Base-by-base conservation (phyloP, 2,888 invertebrate species). In the Polydrusus pterygomalis region DNA sequence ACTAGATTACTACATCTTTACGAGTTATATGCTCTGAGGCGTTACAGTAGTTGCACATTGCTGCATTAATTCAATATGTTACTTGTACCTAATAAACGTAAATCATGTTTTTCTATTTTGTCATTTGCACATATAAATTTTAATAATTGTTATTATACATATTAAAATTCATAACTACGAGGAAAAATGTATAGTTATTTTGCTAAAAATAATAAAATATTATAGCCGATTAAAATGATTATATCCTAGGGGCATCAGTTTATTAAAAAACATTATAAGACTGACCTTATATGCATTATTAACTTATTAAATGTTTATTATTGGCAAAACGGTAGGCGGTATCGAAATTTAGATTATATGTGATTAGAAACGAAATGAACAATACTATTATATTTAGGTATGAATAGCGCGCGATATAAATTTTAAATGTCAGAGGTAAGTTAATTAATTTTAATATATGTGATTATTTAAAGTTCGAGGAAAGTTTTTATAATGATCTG, bases 251-350 rank as follows among this genome's bases (percentile, higher is more conserved):
- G 64, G 64, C 56, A 30, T 54, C 58, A 20, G 64, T 70, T 74
- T 74, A 74, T 64, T 70, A 65, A 69, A 74, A 70, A 56, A 69
- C 70, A 64, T 64, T 70, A 74, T 47, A 58, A 47, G 63, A 40
- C 69, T 38, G 54, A 49, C 69, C 64, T 58, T 76, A n/a, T 76
- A 76, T 78, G 76, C 78, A 47, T 75, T 79, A 79, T 79, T 79
- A 79, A 74, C 72, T 77, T 77, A 77, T 75, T 78, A 74, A 74
- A 77, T 77, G 72, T 78, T 77, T 74, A 75, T 77, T 77, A 77
- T 77, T 75, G 78, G 70, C 60, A 30, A 63, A 51, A 45, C 65
- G 70, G 75, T 78, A 75, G 78, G 77, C 74, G 78, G 70, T 18
- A 65, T 68, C 34, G 38, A 63, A 71, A 75, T 72, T 71, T 71